Percentiles rank a stretch among this genome's conserved stretches.
Conservation (phyloP, 2,797 vertebrate species). For the Tolypeutes matacus region DNA sequence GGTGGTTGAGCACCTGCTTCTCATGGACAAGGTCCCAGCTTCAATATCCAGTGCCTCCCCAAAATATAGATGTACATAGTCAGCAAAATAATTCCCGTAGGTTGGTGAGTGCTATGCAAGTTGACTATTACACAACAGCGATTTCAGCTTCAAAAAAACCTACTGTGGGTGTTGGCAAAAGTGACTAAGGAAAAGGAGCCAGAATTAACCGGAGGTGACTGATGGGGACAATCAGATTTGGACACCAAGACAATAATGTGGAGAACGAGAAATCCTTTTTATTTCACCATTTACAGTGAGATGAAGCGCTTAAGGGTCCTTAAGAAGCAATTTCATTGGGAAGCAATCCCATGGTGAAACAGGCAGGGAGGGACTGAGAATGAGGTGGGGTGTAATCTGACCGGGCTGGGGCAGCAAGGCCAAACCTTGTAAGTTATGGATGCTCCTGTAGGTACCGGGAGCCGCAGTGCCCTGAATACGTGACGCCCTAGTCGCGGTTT, state of each 20-base stretch:
- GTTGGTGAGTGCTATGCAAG: neutral
- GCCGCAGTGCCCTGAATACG: too few species aligned
- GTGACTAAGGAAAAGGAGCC: neutral
- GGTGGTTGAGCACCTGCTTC: too few species aligned
- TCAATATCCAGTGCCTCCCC: too few species aligned
- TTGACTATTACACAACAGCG: neutral
- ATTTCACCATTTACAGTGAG: neutral
- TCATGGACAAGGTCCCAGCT: too few species aligned
- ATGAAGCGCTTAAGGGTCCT: neutral
- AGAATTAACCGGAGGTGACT: neutral
- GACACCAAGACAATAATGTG: neutral
- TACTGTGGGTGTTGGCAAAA: neutral
- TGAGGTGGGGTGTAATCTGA: neutral
- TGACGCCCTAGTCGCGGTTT: too few species aligned
- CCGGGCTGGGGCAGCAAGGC: too few species aligned
- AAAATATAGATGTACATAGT: too few species aligned
- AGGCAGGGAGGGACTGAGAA: neutral
- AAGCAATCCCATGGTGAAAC: neutral
- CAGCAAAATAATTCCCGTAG: neutral
- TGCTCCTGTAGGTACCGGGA: too few species aligned
- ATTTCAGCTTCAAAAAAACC: neutral
- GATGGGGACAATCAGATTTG: neutral
- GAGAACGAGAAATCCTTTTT: neutral
- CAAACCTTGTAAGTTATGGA: too few species aligned
- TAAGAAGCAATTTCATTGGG: neutral